Conservation (phyloP, 2,797 vertebrate genomes). For the Amblyraja radiata region DNA sequence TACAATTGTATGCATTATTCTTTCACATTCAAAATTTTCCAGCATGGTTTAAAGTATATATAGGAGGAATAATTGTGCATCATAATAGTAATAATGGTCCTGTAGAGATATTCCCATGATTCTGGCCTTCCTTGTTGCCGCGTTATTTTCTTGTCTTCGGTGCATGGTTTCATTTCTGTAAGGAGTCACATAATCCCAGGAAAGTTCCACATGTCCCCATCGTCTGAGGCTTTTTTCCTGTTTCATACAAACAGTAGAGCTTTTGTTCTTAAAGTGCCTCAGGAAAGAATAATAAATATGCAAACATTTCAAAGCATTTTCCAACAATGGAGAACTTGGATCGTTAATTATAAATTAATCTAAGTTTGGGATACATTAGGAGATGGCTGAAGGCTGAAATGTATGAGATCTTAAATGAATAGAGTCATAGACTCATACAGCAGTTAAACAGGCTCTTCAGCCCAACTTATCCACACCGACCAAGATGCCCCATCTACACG, state of each 20-base stretch:
- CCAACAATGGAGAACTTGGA: background rate
- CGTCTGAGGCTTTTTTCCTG: constrained; percentile 42
- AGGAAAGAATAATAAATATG: background rate
- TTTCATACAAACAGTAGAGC: constrained; percentile 37
- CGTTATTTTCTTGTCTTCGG: background rate
- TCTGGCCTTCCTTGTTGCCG: background rate
- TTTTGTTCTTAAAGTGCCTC: background rate
- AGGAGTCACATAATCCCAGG: constrained; percentile 40
- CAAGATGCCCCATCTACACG: no score
- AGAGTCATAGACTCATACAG: no score
- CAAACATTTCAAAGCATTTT: background rate
- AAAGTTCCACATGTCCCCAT: constrained; percentile 32
- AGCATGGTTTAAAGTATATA: background rate
- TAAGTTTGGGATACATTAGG: background rate
- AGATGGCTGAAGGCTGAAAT: background rate
- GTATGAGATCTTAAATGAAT: no score
- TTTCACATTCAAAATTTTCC: background rate
- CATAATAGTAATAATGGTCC: background rate
- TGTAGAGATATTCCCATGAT: background rate
- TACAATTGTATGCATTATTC: background rate
- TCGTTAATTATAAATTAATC: background rate
- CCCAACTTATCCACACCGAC: no score
- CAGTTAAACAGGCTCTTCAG: no score
- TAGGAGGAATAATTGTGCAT: background rate
- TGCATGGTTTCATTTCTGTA: constrained; percentile 39